Evolutionary conservation across 2,888 invertebrate genomes (phyloP).

Genomic region (Phytoseiulus persimilis): DNA sequence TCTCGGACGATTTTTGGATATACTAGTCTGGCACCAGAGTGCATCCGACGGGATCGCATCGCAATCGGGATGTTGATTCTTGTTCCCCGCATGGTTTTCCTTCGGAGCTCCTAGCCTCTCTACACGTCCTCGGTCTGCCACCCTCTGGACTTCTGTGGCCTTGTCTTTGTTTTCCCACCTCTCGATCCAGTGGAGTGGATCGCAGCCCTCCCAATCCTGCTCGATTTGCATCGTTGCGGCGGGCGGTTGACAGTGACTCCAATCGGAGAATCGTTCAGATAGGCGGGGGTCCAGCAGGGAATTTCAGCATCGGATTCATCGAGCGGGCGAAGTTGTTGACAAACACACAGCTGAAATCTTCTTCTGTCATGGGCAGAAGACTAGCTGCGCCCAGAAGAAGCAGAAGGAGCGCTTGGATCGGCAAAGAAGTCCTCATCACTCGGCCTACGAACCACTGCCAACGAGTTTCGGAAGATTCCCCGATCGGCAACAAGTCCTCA

Average conservation of each 20-base stretch:
- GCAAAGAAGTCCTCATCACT: slow-evolving; percentile 80
- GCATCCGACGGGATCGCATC: neutral
- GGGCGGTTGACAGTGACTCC: no score
- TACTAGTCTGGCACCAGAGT: neutral
- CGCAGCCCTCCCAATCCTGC: no score
- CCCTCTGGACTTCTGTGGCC: neutral
- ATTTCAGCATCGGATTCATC: slow-evolving; percentile 77
- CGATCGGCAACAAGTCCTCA: slow-evolving; percentile 13
- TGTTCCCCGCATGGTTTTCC: neutral
- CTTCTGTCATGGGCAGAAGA: slow-evolving; percentile 76
- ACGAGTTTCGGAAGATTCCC: slow-evolving; percentile 51
- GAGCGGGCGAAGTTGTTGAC: slow-evolving; percentile 72
- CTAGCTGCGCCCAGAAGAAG: slow-evolving; percentile 85
- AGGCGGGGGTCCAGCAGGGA: slow-evolving; percentile 87
- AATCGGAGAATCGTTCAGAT: slow-evolving; percentile 55
- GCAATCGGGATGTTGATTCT: neutral
- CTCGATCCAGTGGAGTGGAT: no score
- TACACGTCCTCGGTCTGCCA: neutral
- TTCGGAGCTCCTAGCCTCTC: neutral
- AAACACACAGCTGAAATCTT: slow-evolving; percentile 74
- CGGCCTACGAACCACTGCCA: slow-evolving; percentile 77
- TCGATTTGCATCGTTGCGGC: no score
- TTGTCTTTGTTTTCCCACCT: neutral
- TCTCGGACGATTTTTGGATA: no score
- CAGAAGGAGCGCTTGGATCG: slow-evolving; percentile 86